Evolutionary conservation across 2,888 invertebrate species (phyloP), one percentile per base, ranked within the genome.

Genomic region (Dioctria rufipes): DNA sequence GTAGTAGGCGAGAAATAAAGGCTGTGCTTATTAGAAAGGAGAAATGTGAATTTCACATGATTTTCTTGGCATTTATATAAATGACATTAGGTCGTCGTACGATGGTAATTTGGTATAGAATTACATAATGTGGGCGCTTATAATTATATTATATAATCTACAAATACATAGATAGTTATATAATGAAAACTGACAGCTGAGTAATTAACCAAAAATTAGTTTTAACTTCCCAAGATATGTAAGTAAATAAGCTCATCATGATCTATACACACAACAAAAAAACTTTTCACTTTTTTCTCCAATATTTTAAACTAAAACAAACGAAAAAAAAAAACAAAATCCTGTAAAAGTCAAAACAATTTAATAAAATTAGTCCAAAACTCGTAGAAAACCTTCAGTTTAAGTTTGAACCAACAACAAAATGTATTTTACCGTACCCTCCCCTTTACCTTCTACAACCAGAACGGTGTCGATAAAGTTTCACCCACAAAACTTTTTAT

Each of bases 401-500:
- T 73, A 58, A 73, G 73, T 13, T 60, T 39, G 58, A 73, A 13
- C 73, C 73, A 73, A 42, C 73, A 73, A 42, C 73, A 13, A 73
- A 73, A 73, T 73, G 42, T 73, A 40, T 42, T 73, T 58, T 40
- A 5, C 39, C 37, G 51, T 71, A 51, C 37, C 40, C 43, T 42
- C 39, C 51, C 69, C 49, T n/a, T 37, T 42, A 8, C 67, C 37
- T 11, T 60, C 11, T 42, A 11, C 37, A 61, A 5, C 66, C 73
- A 25, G 25, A 25, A 25, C 25, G 25, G 25, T 25, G 58, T 42
- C 60, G 73, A 60, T n/a, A 40, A 73, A 73, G 58, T 60, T 73
- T 73, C 73, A 73, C 73, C 73, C 60, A 73, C 73, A 58, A 73
- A 73, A 73, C 42, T 73, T 73, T 73, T 73, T 73, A 73, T 73